A percentile compares a stretch with the other conserved stretches of the same genome.
These are phyloP conservation scores for Sciaenops ocellatus DNA, from an alignment of 2,797 vertebrate genomes.

Conservation along the genomic window DNA sequence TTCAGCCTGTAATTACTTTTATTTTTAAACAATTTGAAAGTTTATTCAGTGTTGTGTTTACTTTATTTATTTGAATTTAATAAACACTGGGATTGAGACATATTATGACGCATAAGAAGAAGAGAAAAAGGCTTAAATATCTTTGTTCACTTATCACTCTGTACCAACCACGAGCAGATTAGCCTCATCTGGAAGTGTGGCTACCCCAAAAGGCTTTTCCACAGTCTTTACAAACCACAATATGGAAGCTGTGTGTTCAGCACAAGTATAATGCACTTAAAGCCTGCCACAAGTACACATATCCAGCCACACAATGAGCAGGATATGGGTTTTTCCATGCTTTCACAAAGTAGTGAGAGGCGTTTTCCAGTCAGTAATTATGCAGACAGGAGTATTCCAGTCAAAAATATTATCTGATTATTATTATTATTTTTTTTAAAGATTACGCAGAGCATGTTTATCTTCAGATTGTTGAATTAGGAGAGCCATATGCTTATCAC, in stretches of 20 bases:
- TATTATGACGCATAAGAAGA: slow-evolving; percentile 47
- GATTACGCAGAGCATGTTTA: background rate
- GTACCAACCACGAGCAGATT: slow-evolving; percentile 76
- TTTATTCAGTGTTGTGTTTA: slow-evolving; percentile 7
- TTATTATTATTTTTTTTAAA: slow-evolving; percentile 32
- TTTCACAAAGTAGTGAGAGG: slow-evolving; percentile 87
- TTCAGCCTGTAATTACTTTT: slow-evolving; percentile 6
- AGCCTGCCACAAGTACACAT: slow-evolving; percentile 84
- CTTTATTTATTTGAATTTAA: slow-evolving; percentile 17
- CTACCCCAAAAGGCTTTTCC: slow-evolving; percentile 82
- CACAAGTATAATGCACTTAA: slow-evolving; percentile 88
- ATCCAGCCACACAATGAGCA: slow-evolving; percentile 84
- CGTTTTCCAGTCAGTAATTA: slow-evolving; percentile 92
- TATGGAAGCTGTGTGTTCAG: slow-evolving; percentile 88
- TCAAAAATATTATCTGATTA: slow-evolving; percentile 66
- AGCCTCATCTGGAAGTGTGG: slow-evolving; percentile 76
- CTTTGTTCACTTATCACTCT: slow-evolving; percentile 74
- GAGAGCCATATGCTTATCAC: background rate
- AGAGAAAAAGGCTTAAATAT: slow-evolving; percentile 58
- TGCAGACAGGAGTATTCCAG: slow-evolving; percentile 77
- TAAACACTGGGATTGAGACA: slow-evolving; percentile 38
- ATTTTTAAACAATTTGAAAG: background rate
- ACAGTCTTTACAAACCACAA: slow-evolving; percentile 85
- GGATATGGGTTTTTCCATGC: slow-evolving; percentile 94
- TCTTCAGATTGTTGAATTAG: background rate